Percentiles rank a stretch among this genome's conserved stretches.
Conservation (phyloP, 2,888 invertebrate species). For the Mythimna pallens region DNA sequence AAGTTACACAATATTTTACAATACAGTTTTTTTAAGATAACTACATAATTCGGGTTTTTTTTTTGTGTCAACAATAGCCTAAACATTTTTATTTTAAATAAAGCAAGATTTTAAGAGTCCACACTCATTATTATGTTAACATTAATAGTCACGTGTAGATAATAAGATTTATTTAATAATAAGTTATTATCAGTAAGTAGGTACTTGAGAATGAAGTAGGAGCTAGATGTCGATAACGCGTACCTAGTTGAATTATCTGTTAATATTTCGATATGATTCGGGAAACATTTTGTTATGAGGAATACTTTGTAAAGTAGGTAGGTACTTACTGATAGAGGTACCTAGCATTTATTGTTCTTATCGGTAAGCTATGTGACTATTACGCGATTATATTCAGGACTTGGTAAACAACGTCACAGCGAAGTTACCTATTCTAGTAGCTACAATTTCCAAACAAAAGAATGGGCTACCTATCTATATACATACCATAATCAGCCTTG, state of each 20-base stretch:
- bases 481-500: too few relatives aligned
- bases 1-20: conserved; percentile 25
- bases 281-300: neutral
- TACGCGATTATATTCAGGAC: neutral
- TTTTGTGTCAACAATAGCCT: neutral
- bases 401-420: neutral
- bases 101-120: neutral
- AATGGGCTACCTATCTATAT: too few relatives aligned
- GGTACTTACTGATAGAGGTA: neutral
- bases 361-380: neutral
- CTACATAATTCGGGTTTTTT: neutral
- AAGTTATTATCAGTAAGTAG: conserved; percentile 22
- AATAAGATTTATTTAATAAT: conserved; percentile 26
- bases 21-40: neutral
- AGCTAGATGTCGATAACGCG: conserved; percentile 39
- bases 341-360: conserved; percentile 1
- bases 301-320: neutral
- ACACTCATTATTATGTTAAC: conserved; percentile 1
- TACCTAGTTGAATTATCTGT: conserved; percentile 1
- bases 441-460: too few relatives aligned
- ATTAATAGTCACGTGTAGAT: conserved; percentile 31
- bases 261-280: conserved; percentile 12
- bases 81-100: conserved; percentile 1
- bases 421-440: neutral
- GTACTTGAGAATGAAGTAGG: conserved; percentile 39